Evolutionary conservation across 2,888 invertebrate species (phyloP), one percentile per base, ranked within the genome.

Genomic region (Drosophila multiciliata): DNA sequence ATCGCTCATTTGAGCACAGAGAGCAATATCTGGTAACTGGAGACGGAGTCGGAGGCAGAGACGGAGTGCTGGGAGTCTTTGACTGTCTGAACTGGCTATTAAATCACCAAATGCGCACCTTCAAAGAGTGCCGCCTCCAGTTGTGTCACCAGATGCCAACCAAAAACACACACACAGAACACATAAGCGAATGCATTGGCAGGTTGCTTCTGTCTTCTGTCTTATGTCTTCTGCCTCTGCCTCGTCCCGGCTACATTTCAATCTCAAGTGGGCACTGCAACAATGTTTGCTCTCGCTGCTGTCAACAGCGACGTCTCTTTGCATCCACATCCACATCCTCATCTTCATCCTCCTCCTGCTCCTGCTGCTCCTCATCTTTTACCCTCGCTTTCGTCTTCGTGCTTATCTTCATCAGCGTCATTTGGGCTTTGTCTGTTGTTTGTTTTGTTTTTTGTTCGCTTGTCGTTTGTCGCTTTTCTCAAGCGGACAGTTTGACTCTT

Each of bases 221-320:
- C 23, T 23, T 23, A 29, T 29, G 29, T 29, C 17, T 35, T 12
- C 52, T 23, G 52, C n/a, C 11, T 20, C 12, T n/a, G 26, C 15
- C n/a, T 33, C 17, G 11, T 20, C 20, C 20, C 45, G 65, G 61
- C 55, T 67, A 80, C 80, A 80, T 75, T 75, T 78, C 80, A 75
- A 80, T 80, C 60, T 78, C 49, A 75, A 79, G 78, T 75, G 80
- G 66, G 70, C 64, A 75, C 45, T 61, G 70, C 78, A 67, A 75
- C 71, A 75, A 75, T 79, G 80, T 78, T 78, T 78, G 80, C 67
- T 65, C 70, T 65, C 70, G 66, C 66, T 79, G 79, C 78, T 78
- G 78, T 78, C 79, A 78, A 70, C 78, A 59, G 71, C 50, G 49
- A 65, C 62, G 67, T 61, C 76, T 80, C 57, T 62, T 70, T 66